These are phyloP conservation scores for Nesoenas mayeri DNA, from an alignment of 2,113 vertebrate genomes.

Conservation along the genomic window DNA sequence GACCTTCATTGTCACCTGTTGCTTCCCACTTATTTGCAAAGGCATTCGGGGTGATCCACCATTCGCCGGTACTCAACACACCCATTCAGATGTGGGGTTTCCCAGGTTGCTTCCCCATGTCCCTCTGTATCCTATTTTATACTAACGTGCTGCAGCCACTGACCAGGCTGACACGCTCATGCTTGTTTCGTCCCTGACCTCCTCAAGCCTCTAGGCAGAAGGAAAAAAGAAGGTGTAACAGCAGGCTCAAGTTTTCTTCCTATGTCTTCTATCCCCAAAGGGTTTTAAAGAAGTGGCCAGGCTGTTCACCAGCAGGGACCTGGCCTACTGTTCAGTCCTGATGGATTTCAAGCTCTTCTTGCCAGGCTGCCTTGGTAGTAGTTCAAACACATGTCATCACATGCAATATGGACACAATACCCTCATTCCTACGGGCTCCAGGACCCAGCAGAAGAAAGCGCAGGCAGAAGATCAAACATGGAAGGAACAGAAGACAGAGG, in stretches of 20 bases:
- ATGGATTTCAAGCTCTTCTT: neutral
- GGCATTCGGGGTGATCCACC: neutral
- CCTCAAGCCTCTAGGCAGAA: neutral
- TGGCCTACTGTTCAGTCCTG: neutral
- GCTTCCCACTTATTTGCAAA: neutral
- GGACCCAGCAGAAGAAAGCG: conserved; percentile 68
- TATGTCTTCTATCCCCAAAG: neutral
- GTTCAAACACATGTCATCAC: conserved; percentile 67
- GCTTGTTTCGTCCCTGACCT: neutral
- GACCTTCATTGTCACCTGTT: neutral
- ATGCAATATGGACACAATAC: conserved; percentile 66
- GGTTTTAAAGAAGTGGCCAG: neutral
- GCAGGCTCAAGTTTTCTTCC: conserved; percentile 1
- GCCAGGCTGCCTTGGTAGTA: conserved; percentile 10
- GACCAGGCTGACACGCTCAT: neutral
- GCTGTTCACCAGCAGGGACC: neutral
- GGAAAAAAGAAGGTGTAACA: neutral
- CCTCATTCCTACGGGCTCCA: conserved; percentile 63
- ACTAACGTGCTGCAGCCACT: neutral
- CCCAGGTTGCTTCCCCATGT: accelerated
- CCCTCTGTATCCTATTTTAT: neutral
- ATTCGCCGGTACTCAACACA: neutral
- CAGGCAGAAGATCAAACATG: conserved; percentile 78
- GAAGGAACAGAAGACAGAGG: conserved; percentile 70
- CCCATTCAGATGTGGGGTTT: neutral